Percentiles rank a stretch among this genome's conserved stretches.
Conservation (phyloP, 2,888 invertebrate species). For the Stomorhina lunata region DNA sequence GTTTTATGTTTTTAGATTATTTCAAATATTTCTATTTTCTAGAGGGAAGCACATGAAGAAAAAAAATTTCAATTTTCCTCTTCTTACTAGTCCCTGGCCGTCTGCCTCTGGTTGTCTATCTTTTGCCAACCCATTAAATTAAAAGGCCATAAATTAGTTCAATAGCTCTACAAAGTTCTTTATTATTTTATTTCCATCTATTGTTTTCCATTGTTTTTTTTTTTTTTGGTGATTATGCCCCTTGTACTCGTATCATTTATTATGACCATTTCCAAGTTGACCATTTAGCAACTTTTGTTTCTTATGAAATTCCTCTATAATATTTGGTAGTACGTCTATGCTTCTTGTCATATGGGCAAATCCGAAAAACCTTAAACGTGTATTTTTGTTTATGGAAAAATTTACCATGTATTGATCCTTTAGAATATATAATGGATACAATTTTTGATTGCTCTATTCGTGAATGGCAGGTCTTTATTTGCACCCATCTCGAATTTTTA, state of each 20-base stretch:
- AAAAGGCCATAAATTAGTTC: constrained; percentile 79
- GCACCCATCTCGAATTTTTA: no score
- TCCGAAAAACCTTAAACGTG: no score
- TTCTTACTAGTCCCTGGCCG: constrained; percentile 60
- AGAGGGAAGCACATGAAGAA: background rate
- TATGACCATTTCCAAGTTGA: constrained; percentile 45
- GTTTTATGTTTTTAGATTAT: constrained; percentile 43
- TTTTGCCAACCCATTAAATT: constrained; percentile 78
- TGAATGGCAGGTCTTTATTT: no score
- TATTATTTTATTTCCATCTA: background rate
- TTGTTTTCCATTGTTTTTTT: constrained; percentile 59
- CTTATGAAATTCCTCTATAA: no score
- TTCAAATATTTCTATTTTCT: constrained; percentile 6
- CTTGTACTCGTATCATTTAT: constrained; percentile 47
- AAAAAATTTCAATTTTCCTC: constrained; percentile 10
- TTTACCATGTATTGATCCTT: constrained; percentile 57
- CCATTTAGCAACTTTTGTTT: constrained; percentile 44
- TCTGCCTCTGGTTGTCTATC: background rate
- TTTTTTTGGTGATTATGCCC: constrained; percentile 67
- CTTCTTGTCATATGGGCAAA: no score
- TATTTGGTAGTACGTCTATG: no score
- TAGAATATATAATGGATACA: no score
- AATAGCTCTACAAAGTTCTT: constrained; percentile 29
- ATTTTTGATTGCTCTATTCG: constrained; percentile 19
- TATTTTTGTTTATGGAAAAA: background rate